Conservation (phyloP, 2,797 vertebrate species). For the Otolemur crassicaudatus region DNA sequence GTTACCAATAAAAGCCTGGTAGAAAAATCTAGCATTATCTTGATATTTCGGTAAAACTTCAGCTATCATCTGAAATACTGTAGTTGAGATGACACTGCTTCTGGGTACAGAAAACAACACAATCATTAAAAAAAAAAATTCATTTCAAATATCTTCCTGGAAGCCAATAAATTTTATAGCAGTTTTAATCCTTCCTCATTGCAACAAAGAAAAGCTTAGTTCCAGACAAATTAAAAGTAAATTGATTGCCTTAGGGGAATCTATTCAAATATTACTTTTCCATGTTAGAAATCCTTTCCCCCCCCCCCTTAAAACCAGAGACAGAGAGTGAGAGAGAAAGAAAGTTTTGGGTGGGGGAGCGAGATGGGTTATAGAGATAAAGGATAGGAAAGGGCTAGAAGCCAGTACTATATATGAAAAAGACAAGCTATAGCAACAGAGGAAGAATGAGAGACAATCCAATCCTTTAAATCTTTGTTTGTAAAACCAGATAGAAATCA, state of each 20-base stretch:
- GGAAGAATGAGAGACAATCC: slow-evolving; percentile 61
- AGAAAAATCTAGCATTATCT: slow-evolving; percentile 58
- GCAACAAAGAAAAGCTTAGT: slow-evolving; percentile 90
- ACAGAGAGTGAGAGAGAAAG: slow-evolving; percentile 59
- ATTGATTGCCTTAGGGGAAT: slow-evolving; percentile 91
- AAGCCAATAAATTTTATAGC: slow-evolving; percentile 95
- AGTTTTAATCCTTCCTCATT: slow-evolving; percentile 92
- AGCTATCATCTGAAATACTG: slow-evolving; percentile 80
- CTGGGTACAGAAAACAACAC: slow-evolving; percentile 90
- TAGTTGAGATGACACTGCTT: slow-evolving; percentile 84
- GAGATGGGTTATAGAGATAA: slow-evolving; percentile 64
- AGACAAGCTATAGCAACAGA: slow-evolving; percentile 27
- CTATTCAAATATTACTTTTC: slow-evolving; percentile 90
- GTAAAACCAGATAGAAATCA: slow-evolving; percentile 81
- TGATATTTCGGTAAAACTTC: slow-evolving; percentile 69
- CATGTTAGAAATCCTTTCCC: slow-evolving; percentile 83
- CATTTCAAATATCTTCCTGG: slow-evolving; percentile 93
- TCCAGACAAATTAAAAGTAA: slow-evolving; percentile 94
- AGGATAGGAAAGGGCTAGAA: slow-evolving; percentile 68
- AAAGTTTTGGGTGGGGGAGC: slow-evolving; percentile 65
- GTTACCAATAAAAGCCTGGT: not conserved
- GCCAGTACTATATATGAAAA: slow-evolving; percentile 62
- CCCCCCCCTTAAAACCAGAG: slow-evolving; percentile 84
- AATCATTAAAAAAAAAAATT: slow-evolving; percentile 92
- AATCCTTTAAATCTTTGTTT: slow-evolving; percentile 86